A percentile compares a stretch with the other conserved stretches of the same genome.
phyloP scores from a whole-genome alignment of 2,113 vertebrate species.

The Pseudorasbora parva region DNA sequence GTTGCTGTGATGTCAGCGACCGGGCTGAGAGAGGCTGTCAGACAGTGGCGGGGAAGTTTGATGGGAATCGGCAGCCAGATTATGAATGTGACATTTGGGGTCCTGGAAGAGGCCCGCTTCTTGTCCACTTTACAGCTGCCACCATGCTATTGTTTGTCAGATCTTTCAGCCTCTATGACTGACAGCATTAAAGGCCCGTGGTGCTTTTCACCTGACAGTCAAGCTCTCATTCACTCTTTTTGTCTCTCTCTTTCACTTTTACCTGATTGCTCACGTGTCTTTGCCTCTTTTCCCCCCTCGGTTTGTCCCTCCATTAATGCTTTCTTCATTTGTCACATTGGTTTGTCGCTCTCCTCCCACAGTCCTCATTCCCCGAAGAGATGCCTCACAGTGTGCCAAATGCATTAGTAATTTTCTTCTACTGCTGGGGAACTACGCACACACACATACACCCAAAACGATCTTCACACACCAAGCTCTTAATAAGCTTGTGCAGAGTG shows the following conservation, averaged over 20 bases:
- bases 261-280: not conserved
- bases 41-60: conserved; percentile 60
- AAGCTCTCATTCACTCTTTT: conserved; percentile 36
- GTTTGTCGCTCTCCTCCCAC: conserved; percentile 42
- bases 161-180: conserved; percentile 35
- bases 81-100: conserved; percentile 68
- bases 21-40: conserved; percentile 60
- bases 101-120: conserved; percentile 51
- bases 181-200: conserved; percentile 48
- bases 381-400: conserved; percentile 44
- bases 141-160: conserved; percentile 48
- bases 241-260: conserved; percentile 26
- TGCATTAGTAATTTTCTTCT: conserved; percentile 46
- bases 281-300: not conserved
- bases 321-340: conserved; percentile 33
- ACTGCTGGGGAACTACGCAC: conserved; percentile 10
- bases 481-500: conserved; percentile 31
- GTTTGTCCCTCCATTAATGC: not conserved
- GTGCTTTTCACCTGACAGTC: conserved; percentile 59
- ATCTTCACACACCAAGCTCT: not conserved
- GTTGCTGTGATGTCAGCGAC: conserved; percentile 49
- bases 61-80: conserved; percentile 72
- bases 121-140: conserved; percentile 45
- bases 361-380: conserved; percentile 35
- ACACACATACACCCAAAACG: not conserved